Evolutionary conservation across 2,113 vertebrate species (phyloP).

Genomic region (Prunella fulvescens): DNA sequence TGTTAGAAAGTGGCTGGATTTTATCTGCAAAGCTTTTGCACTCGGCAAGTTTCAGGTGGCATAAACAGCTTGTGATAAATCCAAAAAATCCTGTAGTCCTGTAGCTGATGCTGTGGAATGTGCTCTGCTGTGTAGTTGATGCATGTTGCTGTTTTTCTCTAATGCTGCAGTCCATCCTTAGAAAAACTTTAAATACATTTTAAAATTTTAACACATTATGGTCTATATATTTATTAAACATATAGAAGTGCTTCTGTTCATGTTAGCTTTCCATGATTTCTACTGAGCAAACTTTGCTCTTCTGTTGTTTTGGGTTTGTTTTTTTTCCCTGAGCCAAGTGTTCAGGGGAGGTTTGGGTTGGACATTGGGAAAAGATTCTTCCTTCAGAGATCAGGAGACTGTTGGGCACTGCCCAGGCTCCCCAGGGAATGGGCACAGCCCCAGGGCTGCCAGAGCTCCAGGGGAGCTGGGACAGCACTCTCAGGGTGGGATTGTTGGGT

Average conservation of each 20-base stretch:
- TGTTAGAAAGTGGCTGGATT: not conserved
- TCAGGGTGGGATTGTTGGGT: not conserved
- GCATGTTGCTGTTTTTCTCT: not conserved
- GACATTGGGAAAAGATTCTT: not conserved
- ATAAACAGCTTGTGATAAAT: not conserved
- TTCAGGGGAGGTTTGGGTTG: not conserved
- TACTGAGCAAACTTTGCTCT: not conserved
- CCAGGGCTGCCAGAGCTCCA: not conserved
- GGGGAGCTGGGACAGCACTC: fast-evolving
- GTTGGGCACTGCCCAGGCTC: fast-evolving
- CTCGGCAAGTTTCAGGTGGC: not conserved
- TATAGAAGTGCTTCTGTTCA: not conserved
- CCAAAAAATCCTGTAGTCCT: not conserved
- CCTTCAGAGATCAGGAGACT: not conserved
- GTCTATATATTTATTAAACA: not conserved
- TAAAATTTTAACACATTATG: not conserved
- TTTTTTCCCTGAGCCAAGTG: not conserved
- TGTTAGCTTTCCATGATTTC: not conserved
- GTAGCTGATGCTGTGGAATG: not conserved
- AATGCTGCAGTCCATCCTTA: not conserved
- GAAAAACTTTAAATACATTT: not conserved
- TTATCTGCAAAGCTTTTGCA: not conserved
- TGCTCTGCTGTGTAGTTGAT: not conserved
- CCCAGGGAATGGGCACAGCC: not conserved
- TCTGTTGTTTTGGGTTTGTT: not conserved